Conservation (phyloP, 1,140 invertebrate species). For the Bombus breviceps region DNA sequence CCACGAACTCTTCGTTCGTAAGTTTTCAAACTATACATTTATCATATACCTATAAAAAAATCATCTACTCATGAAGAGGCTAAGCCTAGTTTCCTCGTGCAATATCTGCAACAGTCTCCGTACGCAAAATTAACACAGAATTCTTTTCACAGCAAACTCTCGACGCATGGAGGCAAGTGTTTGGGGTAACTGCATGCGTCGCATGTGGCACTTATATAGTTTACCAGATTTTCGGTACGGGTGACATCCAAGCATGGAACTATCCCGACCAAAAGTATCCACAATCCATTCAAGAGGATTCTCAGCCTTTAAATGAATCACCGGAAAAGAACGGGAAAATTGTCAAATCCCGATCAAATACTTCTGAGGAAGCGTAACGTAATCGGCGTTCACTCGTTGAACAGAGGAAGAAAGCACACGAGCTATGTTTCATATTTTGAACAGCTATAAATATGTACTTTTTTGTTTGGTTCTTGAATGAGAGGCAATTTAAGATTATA, state of each 20-base stretch:
- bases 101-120: neutral
- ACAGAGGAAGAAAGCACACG: neutral
- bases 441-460: neutral
- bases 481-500: neutral
- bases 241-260: slow-evolving; percentile 86
- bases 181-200: slow-evolving; percentile 86
- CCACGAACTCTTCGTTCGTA: neutral
- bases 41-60: neutral
- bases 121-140: slow-evolving; percentile 21
- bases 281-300: slow-evolving; percentile 74
- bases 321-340: slow-evolving; percentile 70
- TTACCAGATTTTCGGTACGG: slow-evolving; percentile 88
- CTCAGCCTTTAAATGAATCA: slow-evolving; percentile 76
- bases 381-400: neutral
- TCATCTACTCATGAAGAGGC: neutral
- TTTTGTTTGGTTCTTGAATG: neutral
- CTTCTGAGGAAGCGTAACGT: slow-evolving; percentile 48
- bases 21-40: too few relatives aligned
- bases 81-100: neutral
- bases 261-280: slow-evolving; percentile 81
- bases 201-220: slow-evolving; percentile 87
- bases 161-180: slow-evolving; percentile 89
- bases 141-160: slow-evolving; percentile 83
- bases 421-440: neutral
- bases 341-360: slow-evolving; percentile 49